Conservation (phyloP, 2,113 vertebrate species). For the Syngnathus floridae region DNA sequence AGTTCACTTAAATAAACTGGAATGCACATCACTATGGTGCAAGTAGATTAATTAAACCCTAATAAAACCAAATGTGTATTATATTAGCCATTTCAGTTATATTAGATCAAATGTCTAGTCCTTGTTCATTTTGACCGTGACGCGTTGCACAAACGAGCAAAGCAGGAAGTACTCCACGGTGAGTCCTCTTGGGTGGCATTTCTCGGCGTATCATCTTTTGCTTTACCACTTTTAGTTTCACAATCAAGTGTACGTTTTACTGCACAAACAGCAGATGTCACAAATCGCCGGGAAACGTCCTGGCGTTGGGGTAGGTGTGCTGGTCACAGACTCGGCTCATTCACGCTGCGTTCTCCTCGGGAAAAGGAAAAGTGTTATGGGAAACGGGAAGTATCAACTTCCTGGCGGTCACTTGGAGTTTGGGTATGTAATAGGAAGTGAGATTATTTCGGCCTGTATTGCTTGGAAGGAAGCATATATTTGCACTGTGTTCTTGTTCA, state of each 20-base stretch:
- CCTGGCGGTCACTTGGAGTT: constrained; percentile 90
- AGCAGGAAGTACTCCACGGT: constrained; percentile 6
- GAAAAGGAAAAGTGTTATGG: constrained; percentile 72
- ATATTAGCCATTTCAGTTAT: too few relatives aligned
- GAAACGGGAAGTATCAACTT: constrained; percentile 79
- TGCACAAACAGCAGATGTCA: constrained; percentile 14
- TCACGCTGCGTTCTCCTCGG: constrained; percentile 82
- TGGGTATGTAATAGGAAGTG: constrained; percentile 65
- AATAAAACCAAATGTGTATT: too few relatives aligned
- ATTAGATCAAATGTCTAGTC: too few relatives aligned
- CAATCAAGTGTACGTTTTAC: not conserved
- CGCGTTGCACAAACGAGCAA: not conserved
- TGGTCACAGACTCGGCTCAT: constrained; percentile 72
- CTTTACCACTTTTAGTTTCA: not conserved
- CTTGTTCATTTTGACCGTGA: not conserved
- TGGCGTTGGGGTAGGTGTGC: constrained; percentile 79
- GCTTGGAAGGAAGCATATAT: not conserved
- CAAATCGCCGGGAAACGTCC: constrained; percentile 56
- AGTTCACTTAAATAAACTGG: too few relatives aligned
- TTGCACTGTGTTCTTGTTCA: constrained; percentile 36
- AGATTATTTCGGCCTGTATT: too few relatives aligned
- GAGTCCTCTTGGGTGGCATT: not conserved
- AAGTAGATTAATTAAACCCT: too few relatives aligned
- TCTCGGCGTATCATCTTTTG: not conserved
- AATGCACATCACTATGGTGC: too few relatives aligned